These are phyloP conservation scores for Bombus haemorrhoidalis DNA, from an alignment of 1,140 invertebrate species.

Conservation along the genomic window DNA sequence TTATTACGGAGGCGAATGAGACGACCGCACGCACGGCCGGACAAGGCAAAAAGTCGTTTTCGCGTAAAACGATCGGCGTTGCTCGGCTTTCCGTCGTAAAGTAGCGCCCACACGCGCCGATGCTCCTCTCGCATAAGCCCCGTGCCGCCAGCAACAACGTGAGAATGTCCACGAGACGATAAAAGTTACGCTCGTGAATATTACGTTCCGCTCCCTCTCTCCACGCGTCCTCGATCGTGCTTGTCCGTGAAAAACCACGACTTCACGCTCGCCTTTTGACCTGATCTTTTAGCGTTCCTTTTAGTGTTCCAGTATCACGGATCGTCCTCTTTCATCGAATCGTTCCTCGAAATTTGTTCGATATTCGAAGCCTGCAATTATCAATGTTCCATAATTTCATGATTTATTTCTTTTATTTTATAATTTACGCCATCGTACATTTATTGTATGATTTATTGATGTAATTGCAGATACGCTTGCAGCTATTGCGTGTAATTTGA, in stretches of 20 bases:
- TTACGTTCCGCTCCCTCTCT: constrained; percentile 60
- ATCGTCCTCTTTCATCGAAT: no score
- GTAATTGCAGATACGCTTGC: no score
- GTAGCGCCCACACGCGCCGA: constrained; percentile 71
- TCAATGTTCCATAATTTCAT: no score
- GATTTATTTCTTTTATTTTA: no score
- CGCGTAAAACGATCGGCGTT: constrained; percentile 72
- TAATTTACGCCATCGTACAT: no score
- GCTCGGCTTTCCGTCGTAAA: constrained; percentile 73
- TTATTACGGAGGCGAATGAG: constrained; percentile 66
- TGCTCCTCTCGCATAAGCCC: constrained; percentile 14
- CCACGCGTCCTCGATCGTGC: constrained; percentile 39
- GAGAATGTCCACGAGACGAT: constrained; percentile 74
- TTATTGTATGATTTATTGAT: no score
- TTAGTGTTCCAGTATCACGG: no score
- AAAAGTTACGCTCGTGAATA: constrained; percentile 74
- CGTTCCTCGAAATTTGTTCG: no score
- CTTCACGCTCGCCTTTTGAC: constrained; percentile 1
- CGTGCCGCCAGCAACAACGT: constrained; percentile 68
- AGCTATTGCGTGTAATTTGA: no score
- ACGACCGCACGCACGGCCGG: constrained; percentile 59
- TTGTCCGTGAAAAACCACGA: constrained; percentile 18
- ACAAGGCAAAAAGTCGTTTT: constrained; percentile 68
- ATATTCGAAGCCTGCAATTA: no score
- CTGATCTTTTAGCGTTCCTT: background rate